These are phyloP conservation scores for Calliopsis andreniformis DNA, from an alignment of 1,140 invertebrate species.

Conservation along the genomic window DNA sequence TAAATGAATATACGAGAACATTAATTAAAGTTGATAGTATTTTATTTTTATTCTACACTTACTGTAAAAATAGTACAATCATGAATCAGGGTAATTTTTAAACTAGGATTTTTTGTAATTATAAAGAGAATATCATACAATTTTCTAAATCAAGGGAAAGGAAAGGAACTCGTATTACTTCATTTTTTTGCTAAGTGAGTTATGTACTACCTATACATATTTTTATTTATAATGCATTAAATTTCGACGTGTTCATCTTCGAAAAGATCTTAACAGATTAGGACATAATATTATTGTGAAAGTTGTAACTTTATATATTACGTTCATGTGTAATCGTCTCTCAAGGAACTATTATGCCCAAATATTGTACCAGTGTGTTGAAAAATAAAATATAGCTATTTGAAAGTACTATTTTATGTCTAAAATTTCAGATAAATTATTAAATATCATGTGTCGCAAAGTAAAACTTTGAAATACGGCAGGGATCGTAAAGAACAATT, in stretches of 20 bases:
- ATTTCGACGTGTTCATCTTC: no score
- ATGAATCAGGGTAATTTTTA: slow-evolving; percentile 10
- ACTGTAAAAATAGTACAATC: no score
- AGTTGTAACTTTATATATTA: neutral
- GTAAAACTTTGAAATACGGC: neutral
- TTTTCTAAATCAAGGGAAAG: neutral
- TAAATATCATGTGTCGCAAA: neutral
- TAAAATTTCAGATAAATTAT: no score
- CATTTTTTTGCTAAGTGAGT: no score
- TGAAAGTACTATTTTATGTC: no score
- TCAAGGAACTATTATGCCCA: neutral
- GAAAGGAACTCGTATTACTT: no score
- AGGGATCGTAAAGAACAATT: neutral
- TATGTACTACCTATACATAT: neutral
- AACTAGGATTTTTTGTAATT: neutral
- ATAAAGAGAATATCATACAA: neutral
- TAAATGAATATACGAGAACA: neutral
- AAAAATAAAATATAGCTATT: neutral
- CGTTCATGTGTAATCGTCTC: neutral
- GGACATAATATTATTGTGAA: neutral
- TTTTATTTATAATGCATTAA: neutral
- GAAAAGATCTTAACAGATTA: neutral
- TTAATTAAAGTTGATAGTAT: no score
- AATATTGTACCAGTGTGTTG: neutral
- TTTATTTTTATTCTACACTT: no score